Evolutionary conservation across 1,140 invertebrate genomes (phyloP), one percentile per base, ranked within the genome.

Genomic region (Thaumetopoea pityocampa): DNA sequence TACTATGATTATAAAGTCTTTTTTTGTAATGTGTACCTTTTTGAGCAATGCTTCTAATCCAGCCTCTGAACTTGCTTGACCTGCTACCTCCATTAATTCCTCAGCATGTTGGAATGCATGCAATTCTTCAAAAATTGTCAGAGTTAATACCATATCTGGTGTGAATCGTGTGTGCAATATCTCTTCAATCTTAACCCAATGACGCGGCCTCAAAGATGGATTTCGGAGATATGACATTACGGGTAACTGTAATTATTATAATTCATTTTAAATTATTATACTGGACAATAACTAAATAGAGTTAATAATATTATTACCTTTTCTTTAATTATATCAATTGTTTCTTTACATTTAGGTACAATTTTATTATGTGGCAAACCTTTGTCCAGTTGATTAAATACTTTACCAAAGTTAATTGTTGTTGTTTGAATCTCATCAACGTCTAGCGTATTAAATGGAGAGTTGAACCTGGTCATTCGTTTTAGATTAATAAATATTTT

Each of bases 41-140:
- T 92, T 93, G 1, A 96, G 70, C 55, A 96, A 87, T 1, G 79
- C 71, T 74, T 96, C 94, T 1, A 96, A 84, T 8, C 90, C 90
- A 15, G 91, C 90, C 71, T 97, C 95, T 2, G 94, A 94, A 53
- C 92, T 95, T 0, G 95, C 95, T 61, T 94, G 91, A 0, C 90
- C 91, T 2, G 94, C 92, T 5, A 96, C 90, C 68, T 96, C 93
- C 87, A 93, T 91, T 2, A 97, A 63, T 34, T 91, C 88, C n/a
- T 92, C 87, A 0, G 88, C 86, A 57, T 89, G 88, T 17, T 88
- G 87, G 79, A 95, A 95, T 0, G 90, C 90, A 7, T 90, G 86
- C 19, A 92, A 83, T n/a, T 91, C 88, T 40, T 95, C 90, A 12
- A 94, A 82, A 2, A 90, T 70, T 10, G 38, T 46, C 5, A 96